These are phyloP conservation scores for Bothrops jararaca DNA, from an alignment of 2,113 vertebrate genomes.

Conservation along the genomic window DNA sequence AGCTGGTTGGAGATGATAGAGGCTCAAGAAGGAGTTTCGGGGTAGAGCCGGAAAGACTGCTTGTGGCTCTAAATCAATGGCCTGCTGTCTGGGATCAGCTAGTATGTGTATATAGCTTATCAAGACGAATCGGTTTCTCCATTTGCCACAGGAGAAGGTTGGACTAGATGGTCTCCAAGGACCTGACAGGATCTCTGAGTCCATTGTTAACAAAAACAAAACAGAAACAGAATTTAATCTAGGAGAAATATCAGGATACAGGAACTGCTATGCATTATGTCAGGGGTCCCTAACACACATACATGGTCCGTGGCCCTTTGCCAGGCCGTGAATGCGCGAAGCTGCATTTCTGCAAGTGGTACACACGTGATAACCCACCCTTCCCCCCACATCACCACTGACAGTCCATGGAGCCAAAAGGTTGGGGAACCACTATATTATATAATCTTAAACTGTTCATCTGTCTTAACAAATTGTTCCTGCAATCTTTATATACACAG, in stretches of 20 bases:
- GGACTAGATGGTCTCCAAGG: not conserved
- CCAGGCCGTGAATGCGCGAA: too few relatives aligned
- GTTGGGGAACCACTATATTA: not conserved
- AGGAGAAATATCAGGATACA: not conserved
- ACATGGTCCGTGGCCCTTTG: too few relatives aligned
- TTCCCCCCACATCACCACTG: too few relatives aligned
- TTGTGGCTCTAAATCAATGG: too few relatives aligned
- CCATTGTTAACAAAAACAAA: not conserved
- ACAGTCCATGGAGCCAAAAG: too few relatives aligned
- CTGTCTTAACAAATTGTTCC: slow-evolving; percentile 10
- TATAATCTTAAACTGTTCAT: not conserved
- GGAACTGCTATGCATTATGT: not conserved
- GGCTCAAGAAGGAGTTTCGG: not conserved
- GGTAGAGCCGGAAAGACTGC: too few relatives aligned
- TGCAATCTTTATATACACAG: slow-evolving; percentile 35
- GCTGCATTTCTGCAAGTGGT: too few relatives aligned
- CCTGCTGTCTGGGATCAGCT: not conserved
- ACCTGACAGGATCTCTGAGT: not conserved
- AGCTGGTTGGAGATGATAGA: too few relatives aligned
- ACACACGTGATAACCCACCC: too few relatives aligned
- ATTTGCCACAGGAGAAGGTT: not conserved
- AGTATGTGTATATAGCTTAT: not conserved
- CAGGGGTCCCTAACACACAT: too few relatives aligned
- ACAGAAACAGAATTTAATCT: not conserved
- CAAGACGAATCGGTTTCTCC: not conserved